Conservation (phyloP, 2,113 vertebrate genomes). For the Erythrocercus mccallii region DNA sequence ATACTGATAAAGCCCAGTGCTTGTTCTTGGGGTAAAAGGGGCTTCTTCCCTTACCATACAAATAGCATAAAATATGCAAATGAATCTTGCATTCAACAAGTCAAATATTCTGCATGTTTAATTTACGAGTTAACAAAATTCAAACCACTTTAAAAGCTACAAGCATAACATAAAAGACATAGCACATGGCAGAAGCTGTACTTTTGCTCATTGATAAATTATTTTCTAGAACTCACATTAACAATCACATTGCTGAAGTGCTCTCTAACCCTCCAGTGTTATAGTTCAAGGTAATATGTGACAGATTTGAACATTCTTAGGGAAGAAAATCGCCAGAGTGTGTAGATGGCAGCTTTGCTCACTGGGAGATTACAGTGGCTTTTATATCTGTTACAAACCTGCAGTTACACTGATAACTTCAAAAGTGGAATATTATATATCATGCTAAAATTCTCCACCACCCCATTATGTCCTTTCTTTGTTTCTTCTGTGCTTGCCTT, state of each 20-base stretch:
- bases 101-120: neutral
- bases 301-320: slow-evolving; percentile 59
- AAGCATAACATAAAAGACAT: neutral
- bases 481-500: neutral
- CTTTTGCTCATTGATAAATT: slow-evolving; percentile 45
- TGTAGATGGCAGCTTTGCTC: slow-evolving; percentile 6
- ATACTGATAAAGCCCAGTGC: neutral
- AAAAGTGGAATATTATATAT: slow-evolving; percentile 39
- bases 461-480: slow-evolving; percentile 27
- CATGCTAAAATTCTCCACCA: slow-evolving; percentile 52
- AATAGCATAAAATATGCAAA: slow-evolving; percentile 13
- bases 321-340: slow-evolving; percentile 43
- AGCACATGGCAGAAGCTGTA: slow-evolving; percentile 5
- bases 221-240: slow-evolving; percentile 64
- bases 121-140: slow-evolving; percentile 6
- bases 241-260: slow-evolving; percentile 43
- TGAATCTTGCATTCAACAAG: slow-evolving; percentile 10
- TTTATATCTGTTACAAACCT: slow-evolving; percentile 53
- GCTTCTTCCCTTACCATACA: neutral
- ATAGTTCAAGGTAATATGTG: slow-evolving; percentile 58
- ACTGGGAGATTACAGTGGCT: slow-evolving; percentile 46
- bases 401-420: slow-evolving; percentile 47
- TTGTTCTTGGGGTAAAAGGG: neutral
- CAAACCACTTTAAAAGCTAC: neutral
- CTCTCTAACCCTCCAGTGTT: slow-evolving; percentile 45